A percentile compares a stretch with the other conserved stretches of the same genome.
Conservation (phyloP, 1,140 invertebrate genomes). For the Drosophila pseudoananassae region DNA sequence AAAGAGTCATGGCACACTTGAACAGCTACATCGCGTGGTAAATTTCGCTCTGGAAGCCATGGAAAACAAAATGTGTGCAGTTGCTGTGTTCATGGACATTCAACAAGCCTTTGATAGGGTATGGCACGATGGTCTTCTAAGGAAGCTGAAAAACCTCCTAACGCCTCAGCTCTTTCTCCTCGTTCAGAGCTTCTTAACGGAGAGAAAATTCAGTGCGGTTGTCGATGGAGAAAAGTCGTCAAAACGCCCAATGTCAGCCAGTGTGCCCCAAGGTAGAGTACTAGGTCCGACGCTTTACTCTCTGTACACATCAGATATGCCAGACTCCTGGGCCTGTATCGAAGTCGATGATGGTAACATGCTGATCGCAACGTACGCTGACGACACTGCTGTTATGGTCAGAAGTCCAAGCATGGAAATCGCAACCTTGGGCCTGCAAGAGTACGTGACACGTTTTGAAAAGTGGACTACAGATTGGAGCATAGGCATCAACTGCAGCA, state of each 20-base stretch:
- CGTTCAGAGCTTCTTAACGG: background rate
- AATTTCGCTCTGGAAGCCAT: background rate
- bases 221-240: slow-evolving; percentile 2
- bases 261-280: slow-evolving; percentile 12
- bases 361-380: background rate
- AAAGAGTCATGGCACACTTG: background rate
- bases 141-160: background rate
- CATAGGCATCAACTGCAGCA: too few species aligned
- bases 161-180: slow-evolving; percentile 2
- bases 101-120: slow-evolving; percentile 10
- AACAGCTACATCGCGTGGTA: background rate
- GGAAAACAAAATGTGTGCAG: slow-evolving; percentile 5
- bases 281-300: slow-evolving; percentile 10
- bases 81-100: slow-evolving; percentile 14
- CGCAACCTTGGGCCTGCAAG: too few species aligned
- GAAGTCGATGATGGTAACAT: background rate
- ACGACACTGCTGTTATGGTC: background rate
- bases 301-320: slow-evolving; percentile 11
- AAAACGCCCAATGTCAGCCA: background rate
- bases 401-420: too few species aligned
- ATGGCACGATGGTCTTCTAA: slow-evolving; percentile 5
- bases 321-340: background rate
- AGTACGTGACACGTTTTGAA: too few species aligned
- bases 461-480: too few species aligned
- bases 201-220: background rate